A percentile compares a stretch with the other conserved stretches of the same genome.
Evolutionary conservation across 1,140 invertebrate species (phyloP).

Genomic region (Acromyrmex heyeri): DNA sequence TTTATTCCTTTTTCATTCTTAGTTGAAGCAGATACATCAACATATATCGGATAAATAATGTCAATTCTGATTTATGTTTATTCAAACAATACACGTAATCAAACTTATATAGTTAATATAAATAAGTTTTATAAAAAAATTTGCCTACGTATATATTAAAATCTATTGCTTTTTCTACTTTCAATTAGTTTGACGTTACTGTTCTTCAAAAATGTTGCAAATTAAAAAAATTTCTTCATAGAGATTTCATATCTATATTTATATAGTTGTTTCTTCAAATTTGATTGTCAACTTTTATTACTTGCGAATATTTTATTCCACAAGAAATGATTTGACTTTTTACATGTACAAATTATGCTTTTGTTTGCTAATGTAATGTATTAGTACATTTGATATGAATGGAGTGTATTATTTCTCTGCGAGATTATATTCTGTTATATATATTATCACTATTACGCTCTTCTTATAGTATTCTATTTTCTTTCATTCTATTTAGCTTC

Average conservation of each 20-base stretch:
- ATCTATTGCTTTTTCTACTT: conserved; percentile 55
- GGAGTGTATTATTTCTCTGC: conserved; percentile 26
- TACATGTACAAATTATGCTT: not conserved
- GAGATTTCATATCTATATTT: not conserved
- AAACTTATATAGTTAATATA: not conserved
- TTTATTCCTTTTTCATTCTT: conserved; percentile 20
- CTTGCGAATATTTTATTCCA: conserved; percentile 11
- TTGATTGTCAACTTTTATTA: conserved; percentile 1
- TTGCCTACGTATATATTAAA: conserved; percentile 10
- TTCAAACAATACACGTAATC: not conserved
- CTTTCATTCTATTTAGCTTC: conserved; percentile 29
- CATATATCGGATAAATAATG: not conserved
- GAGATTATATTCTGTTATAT: conserved; percentile 6
- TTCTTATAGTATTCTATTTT: conserved; percentile 10
- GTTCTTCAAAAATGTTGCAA: conserved; percentile 27
- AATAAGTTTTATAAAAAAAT: not conserved
- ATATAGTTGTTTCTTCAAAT: not conserved
- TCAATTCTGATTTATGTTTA: too few species aligned
- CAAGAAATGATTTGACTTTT: not conserved
- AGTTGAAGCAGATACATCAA: not conserved
- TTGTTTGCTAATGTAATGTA: not conserved
- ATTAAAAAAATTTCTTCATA: conserved; percentile 21
- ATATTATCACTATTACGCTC: not conserved
- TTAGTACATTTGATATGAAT: conserved; percentile 5
- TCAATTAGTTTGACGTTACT: conserved; percentile 24